A percentile compares a stretch with the other conserved stretches of the same genome.
Evolutionary conservation across 2,797 vertebrate species (phyloP).

Genomic region (Chelidonichthys spinosus): DNA sequence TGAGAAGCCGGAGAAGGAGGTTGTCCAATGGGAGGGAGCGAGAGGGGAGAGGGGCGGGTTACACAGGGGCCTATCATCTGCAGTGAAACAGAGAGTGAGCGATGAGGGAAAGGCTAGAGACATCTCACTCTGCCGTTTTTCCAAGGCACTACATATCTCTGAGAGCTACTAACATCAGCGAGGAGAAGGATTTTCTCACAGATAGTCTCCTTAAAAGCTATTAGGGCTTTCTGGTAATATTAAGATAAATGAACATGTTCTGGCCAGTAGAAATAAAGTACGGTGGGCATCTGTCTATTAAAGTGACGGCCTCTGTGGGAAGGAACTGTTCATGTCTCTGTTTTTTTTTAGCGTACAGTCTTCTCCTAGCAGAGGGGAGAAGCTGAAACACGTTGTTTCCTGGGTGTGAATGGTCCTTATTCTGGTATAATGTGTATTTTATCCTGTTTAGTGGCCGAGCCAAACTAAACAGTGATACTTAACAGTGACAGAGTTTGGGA

Average conservation of each 20-base stretch:
- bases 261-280: neutral
- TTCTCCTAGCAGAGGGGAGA: neutral
- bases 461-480: neutral
- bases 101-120: neutral
- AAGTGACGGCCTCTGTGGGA: neutral
- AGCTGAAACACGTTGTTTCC: neutral
- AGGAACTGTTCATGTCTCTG: neutral
- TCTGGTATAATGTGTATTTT: neutral
- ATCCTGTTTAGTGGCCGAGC: neutral
- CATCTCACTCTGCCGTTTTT: conserved; percentile 51
- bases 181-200: neutral
- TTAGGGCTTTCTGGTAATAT: neutral
- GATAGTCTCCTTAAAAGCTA: neutral
- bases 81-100: conserved; percentile 7
- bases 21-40: conserved; percentile 58
- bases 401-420: neutral
- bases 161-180: neutral
- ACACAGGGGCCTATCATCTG: conserved; percentile 43
- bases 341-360: neutral
- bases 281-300: neutral
- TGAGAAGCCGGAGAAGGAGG: neutral
- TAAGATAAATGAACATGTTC: neutral
- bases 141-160: neutral
- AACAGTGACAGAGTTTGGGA: neutral
- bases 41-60: conserved; percentile 48